Base-by-base conservation (phyloP, 2,797 vertebrate genomes). In the Chiroxiphia lanceolata region DNA sequence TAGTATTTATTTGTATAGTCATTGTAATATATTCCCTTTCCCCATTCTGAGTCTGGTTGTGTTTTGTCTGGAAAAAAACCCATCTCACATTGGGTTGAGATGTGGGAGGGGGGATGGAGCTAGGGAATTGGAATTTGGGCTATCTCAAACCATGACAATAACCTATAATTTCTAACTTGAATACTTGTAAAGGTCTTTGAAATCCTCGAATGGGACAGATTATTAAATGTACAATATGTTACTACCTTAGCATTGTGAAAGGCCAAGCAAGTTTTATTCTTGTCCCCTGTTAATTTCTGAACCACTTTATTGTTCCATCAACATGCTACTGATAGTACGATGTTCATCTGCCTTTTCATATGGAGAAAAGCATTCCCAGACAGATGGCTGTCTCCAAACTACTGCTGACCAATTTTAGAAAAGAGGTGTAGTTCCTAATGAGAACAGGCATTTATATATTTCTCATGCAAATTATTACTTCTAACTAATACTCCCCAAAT, bases 401-500 rank as follows among this genome's bases (percentile, higher is more conserved):
- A 44, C 21, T 56, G 89, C 61, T 97, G 95, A 97, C 91, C 88
- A 95, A 56, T 95, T 93, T 95, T 86, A 96, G 79, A 36, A 83
- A 94, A 95, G 68, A 87, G 22, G 26, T 96, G 79, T 94, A 93
- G 65, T 79, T 95, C 44, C 76, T 97, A 96, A 97, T 95, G 60
- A 90, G 94, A 97, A 94, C 67, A 90, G 89, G 83, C 87, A 86
- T 50, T 90, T 81, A 81, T 90, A 82, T 95, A 64, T 97, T 97
- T 98, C 78, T 95, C 60, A 92, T 97, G 89, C 84, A 97, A 96
- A 98, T 97, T 91, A 89, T 95, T 94, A 80, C 67, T 97, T 96
- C 90, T 93, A 91, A 93, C 51, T 76, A 90, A 70, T 71, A 84
- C 45, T 96, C 90, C 68, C 34, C 34, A 89, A 95, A 86, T 93